These are phyloP conservation scores for Sebastes nivosus DNA, from an alignment of 2,797 vertebrate genomes.

Conservation along the genomic window DNA sequence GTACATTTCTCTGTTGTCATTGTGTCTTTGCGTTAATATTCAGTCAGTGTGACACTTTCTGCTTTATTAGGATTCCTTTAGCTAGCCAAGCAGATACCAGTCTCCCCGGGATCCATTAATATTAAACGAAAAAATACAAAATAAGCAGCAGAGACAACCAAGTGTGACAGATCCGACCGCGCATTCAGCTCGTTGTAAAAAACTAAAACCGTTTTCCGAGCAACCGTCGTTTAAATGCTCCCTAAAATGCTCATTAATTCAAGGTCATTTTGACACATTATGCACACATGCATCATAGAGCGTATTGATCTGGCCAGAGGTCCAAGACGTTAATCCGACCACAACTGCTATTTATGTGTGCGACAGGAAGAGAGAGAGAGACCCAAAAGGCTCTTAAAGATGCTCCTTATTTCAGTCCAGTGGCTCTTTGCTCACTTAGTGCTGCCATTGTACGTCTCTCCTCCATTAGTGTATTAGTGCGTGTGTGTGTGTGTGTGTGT, in stretches of 20 bases:
- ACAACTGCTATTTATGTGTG: slow-evolving; percentile 34
- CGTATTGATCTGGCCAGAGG: slow-evolving; percentile 46
- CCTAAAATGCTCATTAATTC: slow-evolving; percentile 33
- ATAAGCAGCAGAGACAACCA: slow-evolving; percentile 2
- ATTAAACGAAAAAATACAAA: slow-evolving; percentile 29
- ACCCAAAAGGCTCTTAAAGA: slow-evolving; percentile 43
- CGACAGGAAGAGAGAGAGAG: slow-evolving; percentile 26
- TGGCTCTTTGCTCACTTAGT: slow-evolving; percentile 72
- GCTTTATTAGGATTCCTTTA: slow-evolving; percentile 28
- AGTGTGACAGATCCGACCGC: slow-evolving; percentile 19
- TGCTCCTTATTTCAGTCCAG: slow-evolving; percentile 47
- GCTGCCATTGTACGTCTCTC: slow-evolving; percentile 51
- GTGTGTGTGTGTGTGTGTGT: background rate
- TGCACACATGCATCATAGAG: slow-evolving; percentile 12
- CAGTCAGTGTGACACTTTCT: slow-evolving; percentile 11
- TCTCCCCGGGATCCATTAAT: slow-evolving; percentile 29
- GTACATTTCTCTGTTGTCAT: slow-evolving; percentile 17
- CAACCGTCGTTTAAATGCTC: slow-evolving; percentile 21
- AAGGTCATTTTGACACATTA: slow-evolving; percentile 41
- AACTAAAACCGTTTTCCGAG: background rate
- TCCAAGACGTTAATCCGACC: slow-evolving; percentile 37
- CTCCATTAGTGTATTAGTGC: slow-evolving; percentile 60
- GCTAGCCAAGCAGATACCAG: slow-evolving; percentile 4
- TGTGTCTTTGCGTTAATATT: slow-evolving; percentile 25
- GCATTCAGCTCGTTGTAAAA: slow-evolving; percentile 7